Percentiles rank a stretch among this genome's conserved stretches.
Conservation (phyloP, 1,140 invertebrate genomes). For the Halictus rubicundus region DNA sequence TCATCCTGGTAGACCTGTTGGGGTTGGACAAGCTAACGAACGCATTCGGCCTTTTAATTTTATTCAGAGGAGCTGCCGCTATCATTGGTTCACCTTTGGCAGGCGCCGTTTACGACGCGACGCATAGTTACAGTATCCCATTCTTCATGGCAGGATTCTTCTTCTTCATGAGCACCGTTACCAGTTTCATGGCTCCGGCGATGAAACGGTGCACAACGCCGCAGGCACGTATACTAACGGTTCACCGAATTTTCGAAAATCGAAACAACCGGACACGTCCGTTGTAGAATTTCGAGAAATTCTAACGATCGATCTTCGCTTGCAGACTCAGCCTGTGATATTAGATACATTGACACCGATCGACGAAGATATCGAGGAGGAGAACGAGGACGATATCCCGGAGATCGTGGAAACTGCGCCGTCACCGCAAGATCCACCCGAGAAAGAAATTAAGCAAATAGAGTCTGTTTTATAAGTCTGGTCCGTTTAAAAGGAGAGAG, state of each 20-base stretch:
- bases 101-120: constrained; percentile 94
- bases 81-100: constrained; percentile 91
- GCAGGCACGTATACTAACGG: constrained; percentile 64
- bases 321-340: constrained; percentile 82
- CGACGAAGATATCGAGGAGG: constrained; percentile 90
- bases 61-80: constrained; percentile 95
- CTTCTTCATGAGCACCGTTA: constrained; percentile 91
- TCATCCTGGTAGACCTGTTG: constrained; percentile 97
- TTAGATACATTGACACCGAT: constrained; percentile 89
- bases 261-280: too few species aligned
- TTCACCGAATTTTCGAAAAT: too few species aligned
- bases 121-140: constrained; percentile 91
- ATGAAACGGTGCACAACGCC: constrained; percentile 84
- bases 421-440: constrained; percentile 80
- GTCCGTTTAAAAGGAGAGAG: constrained; percentile 54
- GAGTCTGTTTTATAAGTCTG: constrained; percentile 84
- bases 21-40: constrained; percentile 97
- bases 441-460: constrained; percentile 85
- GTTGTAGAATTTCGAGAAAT: too few species aligned
- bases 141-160: constrained; percentile 96
- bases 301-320: constrained; percentile 21
- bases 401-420: constrained; percentile 85
- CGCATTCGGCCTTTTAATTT: constrained; percentile 96
- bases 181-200: constrained; percentile 91
- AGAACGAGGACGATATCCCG: constrained; percentile 86